Percentiles rank a stretch among this genome's conserved stretches.
phyloP scores from a whole-genome alignment of 1,140 invertebrate genomes.

The Solenopsis fugax region DNA sequence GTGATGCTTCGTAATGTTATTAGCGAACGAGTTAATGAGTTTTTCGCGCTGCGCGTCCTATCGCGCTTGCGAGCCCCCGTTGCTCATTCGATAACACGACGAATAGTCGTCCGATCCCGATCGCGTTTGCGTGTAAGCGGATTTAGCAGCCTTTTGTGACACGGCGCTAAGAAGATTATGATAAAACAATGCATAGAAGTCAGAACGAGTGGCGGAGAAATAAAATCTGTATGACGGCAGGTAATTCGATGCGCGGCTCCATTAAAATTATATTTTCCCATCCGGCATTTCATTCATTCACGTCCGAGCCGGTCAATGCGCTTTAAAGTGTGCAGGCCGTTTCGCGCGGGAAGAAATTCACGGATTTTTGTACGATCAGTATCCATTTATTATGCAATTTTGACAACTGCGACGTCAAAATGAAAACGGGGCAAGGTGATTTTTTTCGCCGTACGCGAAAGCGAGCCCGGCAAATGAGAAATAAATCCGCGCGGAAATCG shows the following conservation, averaged over 20 bases:
- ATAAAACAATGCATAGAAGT: conserved; percentile 46
- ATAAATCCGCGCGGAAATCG: conserved; percentile 37
- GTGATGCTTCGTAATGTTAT: conserved; percentile 9
- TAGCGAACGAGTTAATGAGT: conserved; percentile 53
- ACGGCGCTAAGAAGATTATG: conserved; percentile 55
- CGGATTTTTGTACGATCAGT: conserved; percentile 32
- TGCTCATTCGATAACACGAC: conserved; percentile 15
- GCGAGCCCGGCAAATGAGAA: conserved; percentile 47
- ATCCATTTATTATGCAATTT: conserved; percentile 55
- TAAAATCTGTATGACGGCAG: conserved; percentile 22
- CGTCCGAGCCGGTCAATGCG: not conserved
- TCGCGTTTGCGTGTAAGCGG: conserved; percentile 51
- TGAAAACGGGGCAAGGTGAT: conserved; percentile 9
- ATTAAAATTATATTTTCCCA: conserved; percentile 43
- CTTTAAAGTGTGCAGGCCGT: not conserved
- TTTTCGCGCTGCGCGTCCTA: conserved; percentile 18
- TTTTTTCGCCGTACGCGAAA: not conserved
- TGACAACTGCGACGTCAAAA: conserved; percentile 20
- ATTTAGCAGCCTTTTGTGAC: conserved; percentile 54
- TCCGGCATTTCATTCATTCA: conserved; percentile 18
- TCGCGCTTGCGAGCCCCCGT: not conserved
- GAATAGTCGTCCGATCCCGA: conserved; percentile 27
- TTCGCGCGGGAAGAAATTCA: not conserved
- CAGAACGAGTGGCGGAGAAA: conserved; percentile 1
- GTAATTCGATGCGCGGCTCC: conserved; percentile 43